phyloP scores from a whole-genome alignment of 2,113 vertebrate genomes.

The Porphyrio hochstetteri region DNA sequence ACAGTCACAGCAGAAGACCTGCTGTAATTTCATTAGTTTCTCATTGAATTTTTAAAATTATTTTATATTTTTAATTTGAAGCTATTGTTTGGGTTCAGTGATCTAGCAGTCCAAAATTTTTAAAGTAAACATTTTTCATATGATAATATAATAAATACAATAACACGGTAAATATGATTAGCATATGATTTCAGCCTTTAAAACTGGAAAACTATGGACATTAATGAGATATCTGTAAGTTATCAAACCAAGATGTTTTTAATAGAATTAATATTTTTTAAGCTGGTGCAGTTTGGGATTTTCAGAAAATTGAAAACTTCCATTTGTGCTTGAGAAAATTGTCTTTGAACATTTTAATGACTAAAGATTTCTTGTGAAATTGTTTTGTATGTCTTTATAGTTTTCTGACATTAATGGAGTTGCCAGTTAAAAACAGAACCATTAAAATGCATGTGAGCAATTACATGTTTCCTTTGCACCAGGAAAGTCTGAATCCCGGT shows the following conservation, averaged over 20 bases:
- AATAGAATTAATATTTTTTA: neutral
- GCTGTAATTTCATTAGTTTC: neutral
- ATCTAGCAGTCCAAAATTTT: neutral
- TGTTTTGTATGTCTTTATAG: neutral
- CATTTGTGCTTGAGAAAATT: neutral
- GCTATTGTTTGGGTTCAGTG: neutral
- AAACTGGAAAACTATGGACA: neutral
- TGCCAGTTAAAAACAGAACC: neutral
- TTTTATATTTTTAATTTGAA: neutral
- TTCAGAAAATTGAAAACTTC: neutral
- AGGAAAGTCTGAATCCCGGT: neutral
- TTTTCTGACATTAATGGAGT: neutral
- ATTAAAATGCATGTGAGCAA: slow-evolving; percentile 1
- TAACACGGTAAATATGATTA: neutral
- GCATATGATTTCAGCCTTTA: neutral
- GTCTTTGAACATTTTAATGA: neutral
- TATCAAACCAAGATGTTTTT: neutral
- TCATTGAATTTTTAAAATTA: neutral
- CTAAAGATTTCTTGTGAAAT: neutral
- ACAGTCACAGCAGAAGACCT: neutral
- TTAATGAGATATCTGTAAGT: neutral
- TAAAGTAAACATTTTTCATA: neutral
- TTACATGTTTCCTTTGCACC: slow-evolving; percentile 17
- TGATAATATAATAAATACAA: neutral
- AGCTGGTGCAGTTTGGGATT: neutral